These are phyloP conservation scores for Thunnus maccoyii DNA, from an alignment of 2,113 vertebrate genomes.

Conservation along the genomic window DNA sequence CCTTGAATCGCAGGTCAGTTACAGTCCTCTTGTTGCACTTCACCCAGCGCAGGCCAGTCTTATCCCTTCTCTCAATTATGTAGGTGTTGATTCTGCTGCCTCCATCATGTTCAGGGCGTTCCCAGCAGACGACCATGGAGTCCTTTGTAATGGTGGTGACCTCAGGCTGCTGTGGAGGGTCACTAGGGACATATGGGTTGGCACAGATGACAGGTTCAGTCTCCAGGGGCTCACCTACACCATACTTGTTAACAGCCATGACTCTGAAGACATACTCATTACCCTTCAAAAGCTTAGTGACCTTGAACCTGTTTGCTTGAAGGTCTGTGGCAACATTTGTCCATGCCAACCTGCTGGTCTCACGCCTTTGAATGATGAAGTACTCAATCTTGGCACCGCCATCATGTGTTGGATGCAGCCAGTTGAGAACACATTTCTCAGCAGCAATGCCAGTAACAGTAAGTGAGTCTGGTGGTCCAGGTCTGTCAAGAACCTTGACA, in stretches of 20 bases:
- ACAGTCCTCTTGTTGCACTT: conserved; percentile 96
- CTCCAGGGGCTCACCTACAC: conserved; percentile 94
- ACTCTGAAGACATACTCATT: conserved; percentile 99
- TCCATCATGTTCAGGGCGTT: conserved; percentile 95
- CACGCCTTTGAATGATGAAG: conserved; percentile 95
- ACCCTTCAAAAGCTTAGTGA: conserved; percentile 95
- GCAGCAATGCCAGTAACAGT: conserved; percentile 90
- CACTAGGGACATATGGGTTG: conserved; percentile 93
- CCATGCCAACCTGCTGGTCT: conserved; percentile 98
- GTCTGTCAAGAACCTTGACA: conserved; percentile 97
- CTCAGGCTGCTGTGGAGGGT: conserved; percentile 93
- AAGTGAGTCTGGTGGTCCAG: conserved; percentile 95
- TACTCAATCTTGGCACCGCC: conserved; percentile 97
- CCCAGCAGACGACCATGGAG: conserved; percentile 98
- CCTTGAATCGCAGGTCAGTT: conserved; percentile 95
- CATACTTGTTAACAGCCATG: conserved; percentile 99
- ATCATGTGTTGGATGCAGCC: conserved; percentile 95
- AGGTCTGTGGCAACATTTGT: conserved; percentile 95
- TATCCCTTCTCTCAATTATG: conserved; percentile 95
- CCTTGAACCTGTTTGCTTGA: conserved; percentile 94
- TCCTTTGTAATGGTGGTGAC: conserved; percentile 96
- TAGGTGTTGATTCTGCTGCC: conserved; percentile 96
- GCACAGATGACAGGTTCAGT: conserved; percentile 91
- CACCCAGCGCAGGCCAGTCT: conserved; percentile 95
- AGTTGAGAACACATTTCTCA: conserved; percentile 96